Evolutionary conservation across 2,113 vertebrate genomes (phyloP), one percentile per base, ranked within the genome.

Genomic region (Oreocharis arfaki): DNA sequence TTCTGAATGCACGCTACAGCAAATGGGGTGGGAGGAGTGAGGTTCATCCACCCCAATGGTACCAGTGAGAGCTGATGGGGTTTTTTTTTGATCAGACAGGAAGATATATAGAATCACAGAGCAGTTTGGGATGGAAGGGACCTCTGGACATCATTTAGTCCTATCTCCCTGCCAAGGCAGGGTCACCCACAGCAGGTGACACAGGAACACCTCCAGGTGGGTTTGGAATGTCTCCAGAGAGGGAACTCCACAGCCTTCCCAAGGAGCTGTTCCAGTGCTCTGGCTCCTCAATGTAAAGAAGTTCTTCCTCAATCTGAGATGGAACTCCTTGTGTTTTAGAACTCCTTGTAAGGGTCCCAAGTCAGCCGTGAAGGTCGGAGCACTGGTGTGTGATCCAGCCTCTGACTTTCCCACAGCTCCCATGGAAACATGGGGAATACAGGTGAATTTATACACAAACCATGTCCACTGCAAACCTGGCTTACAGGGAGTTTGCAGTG

Each of bases 361-460:
- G 52, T 10, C 28, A 49, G 10, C 21, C 57, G 41, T 2, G 2
- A 64, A 53, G 4, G 16, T 30, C 79, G 73, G 35, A 56, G 4
- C 11, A 21, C 6, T 4, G 2, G 14, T 56, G 11, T 83, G 42
- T n/a, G 30, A 77, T 42, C 39, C 61, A 84, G 24, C 2, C 32
- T 21, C 46, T 22, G 56, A 42, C 6, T 74, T 57, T 37, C n/a
- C 57, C 10, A 53, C 18, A 39, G 16, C 5, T 69, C 42, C 46
- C 14, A 2, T 1, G 17, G n/a, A 22, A 21, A 28, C 3, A 3
- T 0, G 10, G 32, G 28, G n/a, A 91, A 22, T 8, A 44, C 11
- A 47, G 55, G 32, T 7, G 52, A 82, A 37, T 4, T 7, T 3
- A 16, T 8, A 19, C 16, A 47, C 39, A 60, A 56, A 50, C 10